phyloP scores from a whole-genome alignment of 2,888 invertebrate genomes.

The Meghimatium bilineatum region DNA sequence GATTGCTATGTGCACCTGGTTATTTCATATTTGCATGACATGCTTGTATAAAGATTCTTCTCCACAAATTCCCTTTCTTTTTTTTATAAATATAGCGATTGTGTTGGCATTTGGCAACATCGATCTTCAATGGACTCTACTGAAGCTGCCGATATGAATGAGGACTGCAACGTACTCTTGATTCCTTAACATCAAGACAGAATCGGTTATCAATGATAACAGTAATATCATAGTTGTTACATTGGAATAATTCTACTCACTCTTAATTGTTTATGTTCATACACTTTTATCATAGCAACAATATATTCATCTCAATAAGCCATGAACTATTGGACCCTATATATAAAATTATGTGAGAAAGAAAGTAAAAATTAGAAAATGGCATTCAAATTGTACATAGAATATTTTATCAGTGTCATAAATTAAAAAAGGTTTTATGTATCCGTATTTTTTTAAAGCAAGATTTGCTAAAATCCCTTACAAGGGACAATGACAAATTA shows the following conservation, averaged over 20 bases:
- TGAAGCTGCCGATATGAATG: conserved; percentile 20
- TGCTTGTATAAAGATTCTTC: background rate
- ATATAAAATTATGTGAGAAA: too few relatives aligned
- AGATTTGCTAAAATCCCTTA: too few relatives aligned
- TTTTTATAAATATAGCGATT: conserved; percentile 32
- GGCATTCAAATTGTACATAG: too few relatives aligned
- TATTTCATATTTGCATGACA: too few relatives aligned
- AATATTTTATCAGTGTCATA: too few relatives aligned
- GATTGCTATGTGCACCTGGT: too few relatives aligned
- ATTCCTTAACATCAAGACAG: background rate
- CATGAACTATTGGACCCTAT: too few relatives aligned
- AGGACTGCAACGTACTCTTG: conserved; percentile 7
- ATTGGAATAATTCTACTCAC: background rate
- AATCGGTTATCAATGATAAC: background rate
- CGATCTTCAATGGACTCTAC: conserved; percentile 19
- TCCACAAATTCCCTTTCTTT: background rate
- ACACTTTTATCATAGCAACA: background rate
- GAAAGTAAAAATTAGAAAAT: too few relatives aligned
- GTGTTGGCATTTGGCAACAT: conserved; percentile 43
- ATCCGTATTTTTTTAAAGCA: too few relatives aligned
- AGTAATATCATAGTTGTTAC: background rate
- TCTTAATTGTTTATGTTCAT: background rate
- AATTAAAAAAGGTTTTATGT: too few relatives aligned
- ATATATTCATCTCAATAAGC: too few relatives aligned
- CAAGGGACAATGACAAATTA: too few relatives aligned